A percentile compares a stretch with the other conserved stretches of the same genome.
Evolutionary conservation across 1,140 invertebrate genomes (phyloP).

Genomic region (Triops cancriformis): DNA sequence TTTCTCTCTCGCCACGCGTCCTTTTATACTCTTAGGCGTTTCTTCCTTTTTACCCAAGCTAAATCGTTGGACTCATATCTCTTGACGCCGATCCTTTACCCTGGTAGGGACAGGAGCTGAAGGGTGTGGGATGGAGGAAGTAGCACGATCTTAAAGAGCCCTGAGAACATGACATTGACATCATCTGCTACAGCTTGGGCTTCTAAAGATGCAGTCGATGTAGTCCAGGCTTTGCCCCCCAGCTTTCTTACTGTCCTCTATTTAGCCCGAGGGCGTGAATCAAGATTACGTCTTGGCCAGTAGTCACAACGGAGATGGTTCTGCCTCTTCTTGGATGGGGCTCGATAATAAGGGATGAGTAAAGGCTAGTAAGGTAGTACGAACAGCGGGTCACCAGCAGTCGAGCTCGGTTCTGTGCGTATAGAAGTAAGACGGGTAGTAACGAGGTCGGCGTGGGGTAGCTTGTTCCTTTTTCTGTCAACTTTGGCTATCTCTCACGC

Average conservation of each 20-base stretch:
- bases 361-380: no score
- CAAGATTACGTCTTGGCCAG: background rate
- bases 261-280: background rate
- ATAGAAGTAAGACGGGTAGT: no score
- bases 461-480: no score
- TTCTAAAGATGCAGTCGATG: background rate
- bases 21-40: no score
- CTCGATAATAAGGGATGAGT: no score
- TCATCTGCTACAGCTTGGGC: slow-evolving; percentile 8
- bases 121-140: background rate
- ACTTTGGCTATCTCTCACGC: no score
- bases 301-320: background rate
- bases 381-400: no score
- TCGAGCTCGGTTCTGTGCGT: no score
- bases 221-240: background rate
- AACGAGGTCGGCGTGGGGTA: no score
- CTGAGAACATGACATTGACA: background rate
- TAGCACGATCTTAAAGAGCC: background rate
- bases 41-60: background rate
- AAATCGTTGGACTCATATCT: background rate
- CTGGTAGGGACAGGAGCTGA: background rate
- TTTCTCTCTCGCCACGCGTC: no score
- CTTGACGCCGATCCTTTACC: background rate
- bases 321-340: background rate
- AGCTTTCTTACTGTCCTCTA: background rate